Percentiles rank a stretch among this genome's conserved stretches.
These are phyloP conservation scores for Ceuthmochares aereus DNA, from an alignment of 2,113 vertebrate species.

Conservation along the genomic window DNA sequence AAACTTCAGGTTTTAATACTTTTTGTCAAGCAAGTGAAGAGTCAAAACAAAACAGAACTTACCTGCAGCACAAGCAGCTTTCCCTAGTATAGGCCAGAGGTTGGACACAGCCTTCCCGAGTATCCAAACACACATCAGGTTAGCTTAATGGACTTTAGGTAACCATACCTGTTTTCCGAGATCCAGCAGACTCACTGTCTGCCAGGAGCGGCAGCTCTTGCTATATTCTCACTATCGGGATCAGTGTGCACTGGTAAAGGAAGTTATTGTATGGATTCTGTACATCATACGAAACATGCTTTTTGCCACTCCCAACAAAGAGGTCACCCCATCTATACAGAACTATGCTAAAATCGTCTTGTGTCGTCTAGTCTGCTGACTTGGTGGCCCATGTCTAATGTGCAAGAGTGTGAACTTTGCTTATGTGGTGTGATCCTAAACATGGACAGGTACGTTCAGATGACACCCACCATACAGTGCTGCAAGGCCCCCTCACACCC, in stretches of 20 bases:
- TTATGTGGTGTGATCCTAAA: not conserved
- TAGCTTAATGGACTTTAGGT: not conserved
- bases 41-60: not conserved
- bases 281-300: not conserved
- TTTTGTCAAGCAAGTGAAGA: not conserved
- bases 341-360: not conserved
- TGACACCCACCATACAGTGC: not conserved
- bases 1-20: not conserved
- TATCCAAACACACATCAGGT: not conserved
- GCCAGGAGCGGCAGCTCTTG: not conserved
- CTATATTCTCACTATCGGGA: not conserved
- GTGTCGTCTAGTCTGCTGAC: not conserved
- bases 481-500: not conserved
- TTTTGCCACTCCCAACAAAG: not conserved
- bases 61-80: not conserved
- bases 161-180: not conserved
- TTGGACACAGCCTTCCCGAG: not conserved
- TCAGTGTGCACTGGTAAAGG: not conserved
- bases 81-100: not conserved
- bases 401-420: accelerated
- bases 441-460: not conserved
- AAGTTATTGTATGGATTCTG: not conserved
- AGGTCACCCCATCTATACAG: accelerated
- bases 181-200: not conserved
- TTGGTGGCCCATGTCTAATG: not conserved